Evolutionary conservation across 1,140 invertebrate species (phyloP), one percentile per base, ranked within the genome.

Genomic region (Brachionus rotundiformis): DNA sequence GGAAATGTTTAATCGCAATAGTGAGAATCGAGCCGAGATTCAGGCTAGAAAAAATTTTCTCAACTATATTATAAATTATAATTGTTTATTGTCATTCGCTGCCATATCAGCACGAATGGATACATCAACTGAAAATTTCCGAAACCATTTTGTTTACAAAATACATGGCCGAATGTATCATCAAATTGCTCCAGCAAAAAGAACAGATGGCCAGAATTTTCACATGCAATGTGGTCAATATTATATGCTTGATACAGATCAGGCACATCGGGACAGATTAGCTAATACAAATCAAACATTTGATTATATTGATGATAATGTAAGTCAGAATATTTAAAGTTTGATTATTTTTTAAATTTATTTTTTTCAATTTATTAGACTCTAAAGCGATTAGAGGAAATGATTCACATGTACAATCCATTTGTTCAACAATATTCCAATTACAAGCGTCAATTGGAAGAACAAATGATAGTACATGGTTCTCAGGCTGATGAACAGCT

Each of bases 191-290:
- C 44, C 44, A 47, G 44, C 44, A 8, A 47, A n/a, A 0, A 0
- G 44, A 16, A 47, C 44, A 1, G 44, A 31, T 1, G 27, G 31
- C 16, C 61, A 65, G 13, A 29, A 65, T 31, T 65, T 65, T 65
- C 61, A 65, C 13, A 65, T 65, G 61, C 61, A 65, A n/a, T 1
- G 61, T 33, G 61, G 61, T 31, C 61, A 65, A n/a, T 65, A 65
- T 11, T 65, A 65, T 31, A 65, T 31, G 13, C 25, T 65, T 29
- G 61, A 65, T 31, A 65, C 61, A 0, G 61, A 65, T 33, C 25
- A 31, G 5, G 61, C 61, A 4, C 61, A 65, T n/a, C 25, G 29
- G 2, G 27, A 65, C 10, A 3, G 61, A 31, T 0, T 65, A 4
- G 25, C 0, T 1, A 61, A 61, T 61, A 1, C 54, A 0, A 61